Percentiles rank a stretch among this genome's conserved stretches.
Evolutionary conservation across 2,797 vertebrate genomes (phyloP).

Genomic region (Oreortyx pictus): DNA sequence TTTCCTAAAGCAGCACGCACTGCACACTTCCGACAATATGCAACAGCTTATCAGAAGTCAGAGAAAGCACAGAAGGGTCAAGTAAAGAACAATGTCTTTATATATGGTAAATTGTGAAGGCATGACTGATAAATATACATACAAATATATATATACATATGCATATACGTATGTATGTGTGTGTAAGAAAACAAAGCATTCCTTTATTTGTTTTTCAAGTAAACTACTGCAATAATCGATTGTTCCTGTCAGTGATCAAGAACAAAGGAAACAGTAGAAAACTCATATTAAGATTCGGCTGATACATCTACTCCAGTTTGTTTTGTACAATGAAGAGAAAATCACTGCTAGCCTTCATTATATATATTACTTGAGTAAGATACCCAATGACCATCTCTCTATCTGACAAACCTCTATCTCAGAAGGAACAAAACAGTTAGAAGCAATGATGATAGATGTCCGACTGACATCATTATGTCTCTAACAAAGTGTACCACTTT

Average conservation of each 20-base stretch:
- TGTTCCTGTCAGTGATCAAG: background rate
- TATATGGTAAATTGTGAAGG: background rate
- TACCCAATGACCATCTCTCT: background rate
- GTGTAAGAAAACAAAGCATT: background rate
- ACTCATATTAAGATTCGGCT: background rate
- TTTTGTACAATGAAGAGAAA: background rate
- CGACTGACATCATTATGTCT: background rate
- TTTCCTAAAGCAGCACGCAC: background rate
- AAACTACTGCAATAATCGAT: background rate
- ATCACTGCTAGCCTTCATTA: background rate
- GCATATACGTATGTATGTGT: background rate
- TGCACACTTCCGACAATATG: background rate
- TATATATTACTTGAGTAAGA: constrained; percentile 13
- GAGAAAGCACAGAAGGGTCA: constrained; percentile 7
- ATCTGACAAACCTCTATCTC: background rate
- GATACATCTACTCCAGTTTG: background rate
- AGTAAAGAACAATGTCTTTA: background rate
- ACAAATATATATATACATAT: background rate
- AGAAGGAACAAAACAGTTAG: background rate
- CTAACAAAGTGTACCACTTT: background rate
- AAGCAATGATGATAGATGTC: background rate
- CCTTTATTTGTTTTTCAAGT: background rate
- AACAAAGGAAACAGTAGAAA: background rate
- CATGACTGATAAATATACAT: too few relatives aligned
- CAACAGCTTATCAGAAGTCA: constrained; percentile 6